Evolutionary conservation across 2,113 vertebrate species (phyloP).

Genomic region (Ancistrus triradiatus): DNA sequence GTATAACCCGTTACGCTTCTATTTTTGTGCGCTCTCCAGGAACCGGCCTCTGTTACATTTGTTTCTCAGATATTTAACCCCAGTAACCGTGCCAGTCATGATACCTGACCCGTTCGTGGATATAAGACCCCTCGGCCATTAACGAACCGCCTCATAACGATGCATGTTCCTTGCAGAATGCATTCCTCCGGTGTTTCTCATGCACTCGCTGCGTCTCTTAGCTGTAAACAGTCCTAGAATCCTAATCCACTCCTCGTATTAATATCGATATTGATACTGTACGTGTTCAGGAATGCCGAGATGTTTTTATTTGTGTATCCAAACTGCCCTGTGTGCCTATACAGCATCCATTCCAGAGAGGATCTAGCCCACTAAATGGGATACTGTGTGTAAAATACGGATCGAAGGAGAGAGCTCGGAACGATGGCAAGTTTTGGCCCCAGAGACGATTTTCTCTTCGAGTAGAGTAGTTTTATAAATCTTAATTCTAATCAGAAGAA

Average conservation of each 20-base stretch:
- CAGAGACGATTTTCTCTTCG: slow-evolving; percentile 46
- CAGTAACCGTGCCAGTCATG: not conserved
- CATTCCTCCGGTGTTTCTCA: slow-evolving; percentile 4
- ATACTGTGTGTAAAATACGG: slow-evolving; percentile 24
- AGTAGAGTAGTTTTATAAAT: slow-evolving; percentile 73
- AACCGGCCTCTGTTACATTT: slow-evolving; percentile 60
- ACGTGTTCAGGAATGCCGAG: slow-evolving; percentile 21
- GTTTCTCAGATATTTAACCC: slow-evolving; percentile 69
- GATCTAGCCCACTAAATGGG: slow-evolving; percentile 37
- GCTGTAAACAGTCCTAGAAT: not conserved
- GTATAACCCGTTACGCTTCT: slow-evolving; percentile 43
- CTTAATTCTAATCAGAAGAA: slow-evolving; percentile 78
- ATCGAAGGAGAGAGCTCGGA: slow-evolving; percentile 10
- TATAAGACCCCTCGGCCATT: not conserved
- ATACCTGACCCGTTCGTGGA: not conserved
- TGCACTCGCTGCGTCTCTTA: slow-evolving; percentile 9
- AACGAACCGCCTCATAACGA: slow-evolving; percentile 1
- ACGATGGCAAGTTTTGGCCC: slow-evolving; percentile 17
- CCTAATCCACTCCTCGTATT: not conserved
- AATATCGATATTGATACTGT: slow-evolving; percentile 10
- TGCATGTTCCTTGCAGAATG: slow-evolving; percentile 32
- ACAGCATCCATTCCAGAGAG: slow-evolving; percentile 66
- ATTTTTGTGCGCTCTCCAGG: slow-evolving; percentile 52
- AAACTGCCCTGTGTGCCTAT: slow-evolving; percentile 69
- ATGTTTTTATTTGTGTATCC: slow-evolving; percentile 1